Base-by-base conservation (phyloP, 2,113 vertebrate genomes). In the Plotosus lineatus region DNA sequence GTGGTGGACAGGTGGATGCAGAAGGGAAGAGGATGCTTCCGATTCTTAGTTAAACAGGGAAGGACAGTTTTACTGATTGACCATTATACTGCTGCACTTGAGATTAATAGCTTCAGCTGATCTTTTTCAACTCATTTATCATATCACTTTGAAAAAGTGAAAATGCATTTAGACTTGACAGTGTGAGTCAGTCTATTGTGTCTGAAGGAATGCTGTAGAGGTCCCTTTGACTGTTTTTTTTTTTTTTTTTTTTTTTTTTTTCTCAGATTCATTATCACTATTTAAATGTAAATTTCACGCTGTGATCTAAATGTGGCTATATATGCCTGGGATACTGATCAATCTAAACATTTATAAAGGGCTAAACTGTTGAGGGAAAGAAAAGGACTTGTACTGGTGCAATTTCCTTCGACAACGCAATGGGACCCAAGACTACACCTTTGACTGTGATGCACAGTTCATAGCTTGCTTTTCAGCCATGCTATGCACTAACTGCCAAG, bases 351-450 rank as follows among this genome's bases (percentile, higher is more conserved):
- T 85, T 56, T 68, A 79, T 61, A 83, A 89, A 91, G 86, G 88
- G 84, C 68, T 38, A 44, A 79, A 53, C 78, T 68, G 82, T 60
- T 88, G 86, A 86, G 89, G 89, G 88, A 81, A 61, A 83, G 83
- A 90, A 90, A 90, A 87, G 89, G 88, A 84, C 71, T 86, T 87
- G 84, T 89, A 85, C 85, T 87, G 88, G 83, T 81, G 88, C 85
- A 86, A 89, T 85, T 85, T 86, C 82, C 89, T 85, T 87, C 88
- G 90, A 92, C 90, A 91, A 89, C 88, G 88, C 85, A 89, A 91
- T 90, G 91, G 92, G 90, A 89, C 69, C 84, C 60, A 48, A 38
- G 71, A 66, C 75, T 92, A 90, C 89, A 90, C 86, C 87, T 93
- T 90, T 92, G 72, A 79, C 63, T 65, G 51, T 80, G 74, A 77